Evolutionary conservation across 2,888 invertebrate species (phyloP).

Genomic region (Pseudoips prasinana): DNA sequence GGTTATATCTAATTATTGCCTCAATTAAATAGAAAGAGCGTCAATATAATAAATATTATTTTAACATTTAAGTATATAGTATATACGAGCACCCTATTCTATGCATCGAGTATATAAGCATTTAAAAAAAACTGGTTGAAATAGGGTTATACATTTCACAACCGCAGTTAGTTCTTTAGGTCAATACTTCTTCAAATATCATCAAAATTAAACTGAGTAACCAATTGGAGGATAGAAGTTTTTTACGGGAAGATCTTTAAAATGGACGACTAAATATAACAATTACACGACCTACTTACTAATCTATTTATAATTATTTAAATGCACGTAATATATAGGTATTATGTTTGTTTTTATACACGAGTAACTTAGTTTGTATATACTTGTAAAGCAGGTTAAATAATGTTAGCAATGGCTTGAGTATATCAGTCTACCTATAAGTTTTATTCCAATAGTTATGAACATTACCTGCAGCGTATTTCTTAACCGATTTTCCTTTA

Average conservation of each 20-base stretch:
- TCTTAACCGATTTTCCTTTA: slow-evolving; percentile 42
- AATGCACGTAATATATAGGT: slow-evolving; percentile 16
- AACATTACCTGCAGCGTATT: slow-evolving; percentile 28
- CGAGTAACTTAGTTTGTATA: slow-evolving; percentile 28
- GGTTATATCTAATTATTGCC: slow-evolving; percentile 65
- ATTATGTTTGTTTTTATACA: slow-evolving; percentile 8
- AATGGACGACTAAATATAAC: slow-evolving; percentile 44
- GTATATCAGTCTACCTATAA: slow-evolving; percentile 59
- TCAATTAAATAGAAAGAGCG: slow-evolving; percentile 50
- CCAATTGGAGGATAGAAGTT: slow-evolving; percentile 11
- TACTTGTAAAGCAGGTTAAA: slow-evolving; percentile 52
- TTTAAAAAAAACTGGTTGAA: slow-evolving; percentile 33
- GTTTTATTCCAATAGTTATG: slow-evolving; percentile 33
- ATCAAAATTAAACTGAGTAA: slow-evolving; percentile 12
- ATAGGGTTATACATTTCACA: slow-evolving; percentile 43
- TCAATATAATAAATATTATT: slow-evolving; percentile 41
- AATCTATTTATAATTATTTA: slow-evolving; percentile 21
- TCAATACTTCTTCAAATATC: slow-evolving; percentile 15
- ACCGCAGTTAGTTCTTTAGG: slow-evolving; percentile 28
- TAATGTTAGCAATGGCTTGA: slow-evolving; percentile 45
- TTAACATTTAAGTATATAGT: slow-evolving; percentile 39
- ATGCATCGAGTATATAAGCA: slow-evolving; percentile 29
- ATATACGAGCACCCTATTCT: slow-evolving; percentile 47
- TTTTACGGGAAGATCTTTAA: slow-evolving; percentile 30
- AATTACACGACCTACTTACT: slow-evolving; percentile 40